phyloP scores from a whole-genome alignment of 1,140 invertebrate species.

The Pogonomyrmex barbatus region DNA sequence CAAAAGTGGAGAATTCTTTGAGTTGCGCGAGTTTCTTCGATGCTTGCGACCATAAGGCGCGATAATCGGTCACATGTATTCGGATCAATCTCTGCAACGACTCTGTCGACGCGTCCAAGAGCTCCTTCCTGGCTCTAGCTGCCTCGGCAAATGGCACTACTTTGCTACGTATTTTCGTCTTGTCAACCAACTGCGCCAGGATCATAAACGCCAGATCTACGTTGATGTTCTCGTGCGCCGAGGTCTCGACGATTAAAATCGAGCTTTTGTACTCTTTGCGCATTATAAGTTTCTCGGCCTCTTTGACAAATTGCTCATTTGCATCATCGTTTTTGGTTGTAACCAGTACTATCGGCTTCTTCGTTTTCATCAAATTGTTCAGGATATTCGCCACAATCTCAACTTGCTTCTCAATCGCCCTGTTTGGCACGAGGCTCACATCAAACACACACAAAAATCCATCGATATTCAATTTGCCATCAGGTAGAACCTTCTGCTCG shows the following conservation, averaged over 20 bases:
- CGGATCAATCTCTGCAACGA: conserved; percentile 94
- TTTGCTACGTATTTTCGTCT: conserved; percentile 89
- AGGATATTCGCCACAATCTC: conserved; percentile 94
- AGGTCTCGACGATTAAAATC: conserved; percentile 97
- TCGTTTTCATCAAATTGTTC: conserved; percentile 95
- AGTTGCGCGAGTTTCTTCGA: conserved; percentile 95
- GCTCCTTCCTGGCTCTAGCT: conserved; percentile 93
- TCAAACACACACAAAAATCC: conserved; percentile 99
- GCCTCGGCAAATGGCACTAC: conserved; percentile 93
- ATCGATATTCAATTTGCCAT: conserved; percentile 97
- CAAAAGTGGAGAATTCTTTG: conserved; percentile 96
- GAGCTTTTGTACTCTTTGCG: conserved; percentile 96
- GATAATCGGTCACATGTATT: conserved; percentile 93
- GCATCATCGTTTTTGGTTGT: conserved; percentile 99
- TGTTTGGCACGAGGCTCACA: conserved; percentile 95
- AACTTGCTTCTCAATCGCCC: conserved; percentile 95
- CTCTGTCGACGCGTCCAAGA: conserved; percentile 95
- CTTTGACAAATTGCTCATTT: conserved; percentile 94
- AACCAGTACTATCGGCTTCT: conserved; percentile 97
- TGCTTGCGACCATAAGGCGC: conserved; percentile 94
- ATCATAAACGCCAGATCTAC: conserved; percentile 97
- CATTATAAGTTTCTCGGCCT: conserved; percentile 95
- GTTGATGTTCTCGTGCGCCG: conserved; percentile 98
- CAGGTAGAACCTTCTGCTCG: conserved; percentile 96
- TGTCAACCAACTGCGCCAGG: conserved; percentile 96